Evolutionary conservation across 2,888 invertebrate genomes (phyloP), one percentile per base, ranked within the genome.

Genomic region (Blomia tropicalis): DNA sequence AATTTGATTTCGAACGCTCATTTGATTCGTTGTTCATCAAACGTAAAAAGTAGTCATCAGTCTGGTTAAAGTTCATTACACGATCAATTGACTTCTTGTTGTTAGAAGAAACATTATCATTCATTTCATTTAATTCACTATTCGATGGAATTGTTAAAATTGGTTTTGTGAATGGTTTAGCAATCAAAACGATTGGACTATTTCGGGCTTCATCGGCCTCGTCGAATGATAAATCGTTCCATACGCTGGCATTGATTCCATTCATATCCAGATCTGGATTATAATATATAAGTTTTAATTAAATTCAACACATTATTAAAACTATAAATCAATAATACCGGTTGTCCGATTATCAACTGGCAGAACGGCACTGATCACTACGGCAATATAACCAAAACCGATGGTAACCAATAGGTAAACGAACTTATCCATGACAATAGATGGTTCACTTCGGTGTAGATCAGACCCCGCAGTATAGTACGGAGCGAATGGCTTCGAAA

Each of bases 161-260:
- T n/a, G n/a, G 14, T n/a, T 41, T 14, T 41, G 41, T 17, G 51
- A 47, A 47, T 25, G 51, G 51, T n/a, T 47, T 47, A 11, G 51
- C 51, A 19, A 47, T 47, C 51, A 47, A n/a, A 7, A 47, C 51
- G 14, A 47, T 47, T 25, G 51, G 51, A n/a, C 22, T 47, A 11
- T 47, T 47, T n/a, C n/a, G n/a, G n/a, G n/a, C n/a, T n/a, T n/a
- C n/a, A 47, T 47, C 51, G 22, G 7, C 51, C 51, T 11, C n/a
- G 5, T 47, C 51, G 27, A 47, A n/a, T 11, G 51, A n/a, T 19
- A 47, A 7, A 47, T 47, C 51, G 14, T 47, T 22, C 51, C 51
- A 47, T 11, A 47, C 51, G n/a, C 51, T 47, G 7, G 51, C 7
- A 27, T 47, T 47, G 51, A 47, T 47, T 14, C 7, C 51, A 19